Percentiles rank a stretch among this genome's conserved stretches.
Conservation (phyloP, 2,888 invertebrate genomes). For the Germaria angustata region DNA sequence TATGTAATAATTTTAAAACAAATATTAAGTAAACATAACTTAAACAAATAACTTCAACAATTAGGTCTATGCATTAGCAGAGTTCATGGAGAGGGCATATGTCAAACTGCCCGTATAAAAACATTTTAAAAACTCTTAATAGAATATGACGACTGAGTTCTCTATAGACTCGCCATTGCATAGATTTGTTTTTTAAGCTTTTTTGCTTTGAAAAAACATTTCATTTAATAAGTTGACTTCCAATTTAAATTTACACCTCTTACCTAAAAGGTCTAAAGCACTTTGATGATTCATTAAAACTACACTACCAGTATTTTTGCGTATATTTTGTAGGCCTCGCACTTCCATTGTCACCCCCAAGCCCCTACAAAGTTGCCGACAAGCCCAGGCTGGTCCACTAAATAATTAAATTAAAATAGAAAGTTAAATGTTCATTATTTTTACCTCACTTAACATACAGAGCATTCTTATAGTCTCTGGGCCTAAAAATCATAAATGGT, state of each 20-base stretch:
- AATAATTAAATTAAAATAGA: slow-evolving; percentile 29
- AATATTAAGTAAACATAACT: too few relatives aligned
- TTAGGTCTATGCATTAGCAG: too few relatives aligned
- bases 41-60: too few relatives aligned
- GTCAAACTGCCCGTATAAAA: too few relatives aligned
- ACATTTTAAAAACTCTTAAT: too few relatives aligned
- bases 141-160: too few relatives aligned
- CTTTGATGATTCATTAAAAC: slow-evolving; percentile 95
- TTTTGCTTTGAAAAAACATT: too few relatives aligned
- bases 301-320: slow-evolving; percentile 87
- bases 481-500: slow-evolving; percentile 87
- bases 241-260: slow-evolving; percentile 70
- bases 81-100: too few relatives aligned
- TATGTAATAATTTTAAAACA: too few relatives aligned
- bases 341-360: slow-evolving; percentile 87
- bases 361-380: slow-evolving; percentile 80
- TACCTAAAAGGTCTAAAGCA: slow-evolving; percentile 90
- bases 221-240: too few relatives aligned
- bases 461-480: slow-evolving; percentile 88
- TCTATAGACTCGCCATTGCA: too few relatives aligned
- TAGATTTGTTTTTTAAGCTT: too few relatives aligned
- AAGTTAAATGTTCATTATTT: background rate
- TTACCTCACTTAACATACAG: slow-evolving; percentile 82
- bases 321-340: slow-evolving; percentile 88
- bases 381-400: slow-evolving; percentile 86